Evolutionary conservation across 2,888 invertebrate genomes (phyloP), one percentile per base, ranked within the genome.

Genomic region (Dendrolimus houi): DNA sequence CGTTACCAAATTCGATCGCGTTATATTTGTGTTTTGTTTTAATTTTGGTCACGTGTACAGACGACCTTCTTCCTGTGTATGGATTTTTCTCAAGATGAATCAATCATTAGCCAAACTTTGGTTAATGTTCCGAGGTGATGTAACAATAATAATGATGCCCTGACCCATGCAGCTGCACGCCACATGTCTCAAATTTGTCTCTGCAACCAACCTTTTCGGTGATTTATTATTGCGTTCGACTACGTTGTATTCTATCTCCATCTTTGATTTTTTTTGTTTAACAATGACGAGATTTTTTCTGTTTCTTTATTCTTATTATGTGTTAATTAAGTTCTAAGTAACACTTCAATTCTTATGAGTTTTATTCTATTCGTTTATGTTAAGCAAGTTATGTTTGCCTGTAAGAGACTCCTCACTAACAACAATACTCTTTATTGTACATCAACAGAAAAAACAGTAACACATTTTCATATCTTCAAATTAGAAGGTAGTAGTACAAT

Each of bases 171-270:
- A 89, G 84, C 86, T 88, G 88, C 79, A 75, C 67, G 66, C 79
- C 88, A 88, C 75, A 83, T 88, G 88, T 79, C 80, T 75, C 68
- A 68, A 79, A 82, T 83, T 82, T 83, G 83, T 84, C 81, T 78
- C 67, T 63, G 69, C 63, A 74, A 73, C 69, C 71, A 72, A 78
- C 77, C 78, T 79, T 83, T 83, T 74, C 64, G 58, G 75, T 84
- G 85, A 87, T 88, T 87, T 85, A 88, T 83, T 73, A 63, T 67
- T 65, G 61, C 65, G 58, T 63, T 57, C 62, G 60, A 62, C 62
- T 61, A 6, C 29, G 29, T 29, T 29, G 29, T 29, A 29, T 29
- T 6, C 29, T 29, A 29, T 29, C 47, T 47, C 9, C 47, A 47
- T 47, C 2, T 47, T 47, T 47, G 12, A 47, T 47, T 47, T 47